Base-by-base conservation (phyloP, 2,797 vertebrate genomes). In the Coendou prehensilis region DNA sequence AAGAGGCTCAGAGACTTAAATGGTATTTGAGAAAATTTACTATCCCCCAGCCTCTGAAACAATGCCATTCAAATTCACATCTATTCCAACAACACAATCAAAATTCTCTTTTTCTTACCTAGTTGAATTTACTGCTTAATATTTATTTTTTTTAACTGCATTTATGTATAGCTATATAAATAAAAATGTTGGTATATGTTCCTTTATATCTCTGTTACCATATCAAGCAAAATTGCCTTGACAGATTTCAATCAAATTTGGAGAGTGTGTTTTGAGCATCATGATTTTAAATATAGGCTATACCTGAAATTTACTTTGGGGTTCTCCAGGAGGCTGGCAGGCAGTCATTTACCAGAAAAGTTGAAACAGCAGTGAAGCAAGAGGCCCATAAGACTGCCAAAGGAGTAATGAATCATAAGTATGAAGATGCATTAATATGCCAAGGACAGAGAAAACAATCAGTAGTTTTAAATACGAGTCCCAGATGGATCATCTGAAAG, bases 21-120 rank as follows among this genome's bases (percentile, higher is more conserved):
- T 71, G 96, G 92, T 94, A 80, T 97, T 98, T 97, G 93, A 90
- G 96, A 98, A 98, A 98, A 89, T 91, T 98, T 98, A 96, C 95
- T 98, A 59, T 97, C 94, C 97, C 97, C 91, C 37, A 82, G 96
- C 81, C 93, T 96, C 98, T 87, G 61, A 93, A 97, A 97, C 96
- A 97, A 88, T 97, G 81, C 89, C 86, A 93, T 97, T 98, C 93
- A 76, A 83, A 96, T 98, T 94, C 96, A 85, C 97, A 97, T 95
- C 86, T 96, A 82, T 56, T 67, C n/a, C 93, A 97, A 96, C 89
- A 96, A 95, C 75, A 93, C 26, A 83, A 3, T 33, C 97, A 98
- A 95, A 98, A 96, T 81, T 80, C 13, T 64, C 61, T 91, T 94
- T 96, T 82, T 54, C 41, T 89, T 93, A 90, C 85, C 75, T 45